Percentiles rank a stretch among this genome's conserved stretches.
These are phyloP conservation scores for Eleutherodactylus coqui DNA, from an alignment of 2,797 vertebrate species.

Conservation along the genomic window DNA sequence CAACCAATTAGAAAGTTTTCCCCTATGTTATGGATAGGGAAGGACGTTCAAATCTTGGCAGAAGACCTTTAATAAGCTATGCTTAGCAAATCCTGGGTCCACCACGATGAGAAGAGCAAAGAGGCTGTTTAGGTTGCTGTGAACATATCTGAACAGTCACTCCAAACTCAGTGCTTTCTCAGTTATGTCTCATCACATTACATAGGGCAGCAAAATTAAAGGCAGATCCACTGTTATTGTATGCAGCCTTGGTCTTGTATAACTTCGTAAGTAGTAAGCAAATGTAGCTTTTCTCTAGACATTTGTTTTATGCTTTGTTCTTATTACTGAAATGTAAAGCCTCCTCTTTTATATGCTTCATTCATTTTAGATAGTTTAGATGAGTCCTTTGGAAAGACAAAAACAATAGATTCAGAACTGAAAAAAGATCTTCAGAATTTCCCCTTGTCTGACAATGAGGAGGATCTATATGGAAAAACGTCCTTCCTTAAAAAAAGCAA, in stretches of 20 bases:
- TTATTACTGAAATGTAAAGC: not conserved
- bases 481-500: constrained; percentile 79
- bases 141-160: no score
- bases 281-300: not conserved
- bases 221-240: no score
- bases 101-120: no score
- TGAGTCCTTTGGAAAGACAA: constrained; percentile 66
- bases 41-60: no score
- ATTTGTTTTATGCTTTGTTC: not conserved
- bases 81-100: no score
- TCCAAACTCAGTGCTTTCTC: no score
- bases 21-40: no score
- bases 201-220: no score
- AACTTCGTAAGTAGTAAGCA: not conserved
- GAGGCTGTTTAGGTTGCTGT: no score
- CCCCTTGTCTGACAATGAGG: constrained; percentile 78
- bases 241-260: not conserved
- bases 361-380: constrained; percentile 74
- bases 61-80: no score
- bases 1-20: no score
- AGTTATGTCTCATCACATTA: no score
- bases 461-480: constrained; percentile 74
- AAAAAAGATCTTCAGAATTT: constrained; percentile 76
- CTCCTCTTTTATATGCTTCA: not conserved
- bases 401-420: constrained; percentile 63